phyloP scores from a whole-genome alignment of 2,888 invertebrate genomes.

The Orchesellides sinensis region DNA sequence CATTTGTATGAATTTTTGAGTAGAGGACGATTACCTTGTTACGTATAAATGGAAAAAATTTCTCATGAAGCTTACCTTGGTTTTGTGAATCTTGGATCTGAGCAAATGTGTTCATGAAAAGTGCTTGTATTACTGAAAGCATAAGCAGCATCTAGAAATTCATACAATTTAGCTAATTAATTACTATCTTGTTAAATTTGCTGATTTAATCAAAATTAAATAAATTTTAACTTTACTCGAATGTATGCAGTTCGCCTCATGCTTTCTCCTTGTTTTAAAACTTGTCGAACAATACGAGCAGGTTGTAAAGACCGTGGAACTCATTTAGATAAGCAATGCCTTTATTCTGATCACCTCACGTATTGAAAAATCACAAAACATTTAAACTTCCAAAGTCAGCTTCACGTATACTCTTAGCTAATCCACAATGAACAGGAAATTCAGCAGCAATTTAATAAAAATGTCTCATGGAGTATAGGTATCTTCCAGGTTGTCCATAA shows the following conservation, averaged over 20 bases:
- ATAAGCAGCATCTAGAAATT: slow-evolving; percentile 40
- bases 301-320: neutral
- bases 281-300: slow-evolving; percentile 12
- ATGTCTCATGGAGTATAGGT: too few relatives aligned
- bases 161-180: neutral
- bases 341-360: neutral
- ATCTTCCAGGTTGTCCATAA: too few relatives aligned
- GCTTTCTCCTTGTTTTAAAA: slow-evolving; percentile 35
- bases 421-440: too few relatives aligned
- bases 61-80: slow-evolving; percentile 23
- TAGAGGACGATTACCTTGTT: too few relatives aligned
- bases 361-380: neutral
- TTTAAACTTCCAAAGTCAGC: too few relatives aligned
- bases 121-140: slow-evolving; percentile 40
- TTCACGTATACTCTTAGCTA: too few relatives aligned
- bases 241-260: slow-evolving; percentile 48
- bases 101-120: neutral
- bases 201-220: neutral
- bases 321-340: slow-evolving; percentile 49
- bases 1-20: too few relatives aligned
- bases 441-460: too few relatives aligned
- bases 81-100: neutral
- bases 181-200: neutral
- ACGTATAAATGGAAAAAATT: neutral
- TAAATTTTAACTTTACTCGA: slow-evolving; percentile 29